Conservation (phyloP, 2,888 invertebrate species). For the Pecten maximus region DNA sequence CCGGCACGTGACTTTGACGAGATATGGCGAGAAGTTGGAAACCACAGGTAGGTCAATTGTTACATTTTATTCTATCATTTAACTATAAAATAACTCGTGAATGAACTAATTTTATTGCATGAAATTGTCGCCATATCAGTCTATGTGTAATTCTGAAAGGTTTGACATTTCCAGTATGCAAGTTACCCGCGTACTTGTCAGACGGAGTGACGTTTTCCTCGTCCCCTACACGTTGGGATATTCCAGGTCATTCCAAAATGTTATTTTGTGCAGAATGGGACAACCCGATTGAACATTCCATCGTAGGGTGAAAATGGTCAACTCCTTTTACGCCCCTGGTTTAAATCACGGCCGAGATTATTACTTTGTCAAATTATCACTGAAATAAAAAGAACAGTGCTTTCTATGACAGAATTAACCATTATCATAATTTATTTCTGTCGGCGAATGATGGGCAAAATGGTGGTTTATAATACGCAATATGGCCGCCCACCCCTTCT, state of each 20-base stretch:
- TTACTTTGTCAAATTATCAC: neutral
- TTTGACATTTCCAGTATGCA: neutral
- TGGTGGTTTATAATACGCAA: neutral
- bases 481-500: slow-evolving; percentile 33
- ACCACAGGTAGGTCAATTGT: slow-evolving; percentile 17
- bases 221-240: slow-evolving; percentile 47
- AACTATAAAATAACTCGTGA: neutral
- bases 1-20: slow-evolving; percentile 56
- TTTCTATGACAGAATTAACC: neutral
- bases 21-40: slow-evolving; percentile 55
- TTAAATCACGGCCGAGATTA: neutral
- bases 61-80: neutral
- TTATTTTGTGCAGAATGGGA: slow-evolving; percentile 64
- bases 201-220: slow-evolving; percentile 23
- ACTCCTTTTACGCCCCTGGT: neutral
- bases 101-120: neutral
- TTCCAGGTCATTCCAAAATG: slow-evolving; percentile 56
- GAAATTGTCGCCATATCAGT: neutral
- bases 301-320: slow-evolving; percentile 40
- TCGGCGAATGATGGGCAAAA: neutral
- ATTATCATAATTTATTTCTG: slow-evolving; percentile 36
- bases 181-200: slow-evolving; percentile 14
- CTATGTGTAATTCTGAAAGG: neutral
- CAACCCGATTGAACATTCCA: slow-evolving; percentile 59
- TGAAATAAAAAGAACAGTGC: neutral